Percentiles rank a stretch among this genome's conserved stretches.
phyloP scores from a whole-genome alignment of 2,797 vertebrate species.

The Octomys mimax region DNA sequence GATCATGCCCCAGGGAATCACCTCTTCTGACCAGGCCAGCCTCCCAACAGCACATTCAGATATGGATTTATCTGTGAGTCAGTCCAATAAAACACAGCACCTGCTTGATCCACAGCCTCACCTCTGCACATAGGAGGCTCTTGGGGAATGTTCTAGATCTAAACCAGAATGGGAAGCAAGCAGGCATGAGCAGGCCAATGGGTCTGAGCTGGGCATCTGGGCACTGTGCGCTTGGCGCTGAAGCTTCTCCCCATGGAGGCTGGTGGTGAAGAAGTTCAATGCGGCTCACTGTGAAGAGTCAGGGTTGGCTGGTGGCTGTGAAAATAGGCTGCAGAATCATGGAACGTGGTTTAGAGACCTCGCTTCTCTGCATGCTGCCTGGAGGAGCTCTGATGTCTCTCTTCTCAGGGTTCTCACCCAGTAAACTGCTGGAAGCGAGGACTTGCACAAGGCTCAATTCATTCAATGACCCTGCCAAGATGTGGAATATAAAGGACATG shows the following conservation, averaged over 20 bases:
- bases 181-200: fast-evolving
- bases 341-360: fast-evolving
- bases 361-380: fast-evolving
- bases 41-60: not conserved
- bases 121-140: not conserved
- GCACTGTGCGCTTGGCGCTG: fast-evolving
- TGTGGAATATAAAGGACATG: fast-evolving
- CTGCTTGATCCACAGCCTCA: not conserved
- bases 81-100: not conserved
- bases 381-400: not conserved
- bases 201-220: too few species aligned
- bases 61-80: not conserved
- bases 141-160: not conserved
- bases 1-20: not conserved
- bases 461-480: not conserved
- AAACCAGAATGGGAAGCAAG: not conserved
- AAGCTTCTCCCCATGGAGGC: fast-evolving
- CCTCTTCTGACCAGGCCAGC: not conserved
- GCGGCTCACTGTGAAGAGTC: not conserved
- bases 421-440: not conserved
- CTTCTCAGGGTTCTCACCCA: not conserved
- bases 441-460: not conserved
- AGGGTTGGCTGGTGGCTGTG: fast-evolving
- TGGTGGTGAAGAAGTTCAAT: not conserved
- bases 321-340: not conserved